Base-by-base conservation (phyloP, 2,888 invertebrate species). In the Loripinus fragilis region DNA sequence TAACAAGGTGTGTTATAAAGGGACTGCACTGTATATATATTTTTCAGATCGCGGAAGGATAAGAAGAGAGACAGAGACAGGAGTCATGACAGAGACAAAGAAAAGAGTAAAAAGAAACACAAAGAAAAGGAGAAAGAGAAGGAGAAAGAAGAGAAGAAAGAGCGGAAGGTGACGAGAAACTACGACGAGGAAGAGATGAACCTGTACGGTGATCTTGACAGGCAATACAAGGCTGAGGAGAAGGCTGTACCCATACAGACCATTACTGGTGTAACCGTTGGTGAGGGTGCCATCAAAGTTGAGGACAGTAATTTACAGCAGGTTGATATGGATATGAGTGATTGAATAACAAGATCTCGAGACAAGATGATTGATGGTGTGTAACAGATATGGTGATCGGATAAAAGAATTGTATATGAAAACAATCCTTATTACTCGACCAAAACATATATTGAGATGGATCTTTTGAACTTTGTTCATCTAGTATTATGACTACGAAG, bases 261-360 rank as follows among this genome's bases (percentile, higher is more conserved):
- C 0, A 80, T 82, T 17, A n/a, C n/a, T n/a, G n/a, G n/a, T n/a
- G 72, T 81, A 5, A 68, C 83, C 3, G 48, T 71, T 0, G 52
- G 52, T 25, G 52, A 52, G 2, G 25, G 25, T 52, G 52, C 25
- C 3, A 25, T 33, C 7, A 69, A 78, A 8, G 73, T 74, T 45
- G 85, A 84, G 41, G 86, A 86, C 42, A 82, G 69, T 23, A 87
- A 91, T 71, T 77, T 88, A 33, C 90, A 90, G 71, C 77, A 84
- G 55, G 88, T 90, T 28, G 91, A 91, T 74, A 91, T 91, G 91
- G 91, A 91, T 60, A 90, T 90, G 89, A 91, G 91, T 81, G 91
- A 90, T 74, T 91, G 78, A 45, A n/a, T 10, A 7, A 25, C 35
- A 35, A 12, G 7, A 38, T 38, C 7, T 38, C 12, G 38, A 38